Evolutionary conservation across 2,888 invertebrate genomes (phyloP).

Genomic region (Chromoteleia sp.): DNA sequence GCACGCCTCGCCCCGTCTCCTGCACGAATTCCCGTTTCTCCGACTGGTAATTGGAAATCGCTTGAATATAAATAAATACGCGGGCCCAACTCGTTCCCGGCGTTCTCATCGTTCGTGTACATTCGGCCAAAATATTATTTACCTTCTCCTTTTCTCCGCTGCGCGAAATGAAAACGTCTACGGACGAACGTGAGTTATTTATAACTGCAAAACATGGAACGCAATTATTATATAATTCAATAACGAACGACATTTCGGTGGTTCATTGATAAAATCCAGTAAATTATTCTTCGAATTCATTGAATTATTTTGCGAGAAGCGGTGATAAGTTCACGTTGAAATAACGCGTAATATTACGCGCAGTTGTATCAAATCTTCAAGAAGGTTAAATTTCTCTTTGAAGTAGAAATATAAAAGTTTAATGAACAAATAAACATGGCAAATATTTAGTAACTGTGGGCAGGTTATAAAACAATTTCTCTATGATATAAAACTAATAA

Average conservation of each 20-base stretch:
- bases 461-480: too few species aligned
- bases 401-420: too few species aligned
- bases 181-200: conserved; percentile 32
- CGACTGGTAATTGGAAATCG: conserved; percentile 76
- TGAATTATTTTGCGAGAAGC: not conserved
- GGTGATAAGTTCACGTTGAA: too few species aligned
- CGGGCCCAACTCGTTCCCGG: conserved; percentile 22
- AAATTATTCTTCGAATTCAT: not conserved
- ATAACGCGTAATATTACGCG: too few species aligned
- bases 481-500: too few species aligned
- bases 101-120: conserved; percentile 41
- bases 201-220: conserved; percentile 32
- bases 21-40: conserved; percentile 56
- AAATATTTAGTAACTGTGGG: too few species aligned
- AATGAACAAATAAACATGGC: too few species aligned
- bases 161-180: conserved; percentile 39
- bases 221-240: conserved; percentile 38
- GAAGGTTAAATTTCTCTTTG: too few species aligned
- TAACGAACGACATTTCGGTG: not conserved
- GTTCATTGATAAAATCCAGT: conserved; percentile 24
- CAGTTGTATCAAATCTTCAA: too few species aligned
- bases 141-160: conserved; percentile 11
- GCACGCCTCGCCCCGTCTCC: conserved; percentile 74
- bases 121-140: conserved; percentile 51
- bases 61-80: conserved; percentile 71